phyloP scores from a whole-genome alignment of 2,797 vertebrate genomes.

The Epinephelus malabaricus region DNA sequence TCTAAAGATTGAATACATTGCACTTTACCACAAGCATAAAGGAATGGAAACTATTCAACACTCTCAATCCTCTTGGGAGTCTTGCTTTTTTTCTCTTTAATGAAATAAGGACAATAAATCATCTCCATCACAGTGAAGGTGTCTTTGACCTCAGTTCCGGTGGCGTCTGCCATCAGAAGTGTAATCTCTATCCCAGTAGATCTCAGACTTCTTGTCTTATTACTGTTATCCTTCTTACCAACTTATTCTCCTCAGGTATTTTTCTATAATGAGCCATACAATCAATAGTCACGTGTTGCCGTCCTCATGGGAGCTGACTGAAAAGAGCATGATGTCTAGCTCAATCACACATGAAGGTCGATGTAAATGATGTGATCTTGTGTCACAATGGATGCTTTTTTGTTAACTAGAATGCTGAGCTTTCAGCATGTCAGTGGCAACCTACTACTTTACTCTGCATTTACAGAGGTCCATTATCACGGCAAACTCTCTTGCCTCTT shows the following conservation, averaged over 20 bases:
- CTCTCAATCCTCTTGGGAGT: background rate
- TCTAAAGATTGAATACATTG: too few relatives aligned
- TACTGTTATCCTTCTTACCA: slow-evolving; percentile 18
- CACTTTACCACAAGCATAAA: too few relatives aligned
- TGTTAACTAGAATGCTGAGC: background rate
- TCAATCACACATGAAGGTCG: slow-evolving; percentile 16
- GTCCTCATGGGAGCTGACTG: background rate
- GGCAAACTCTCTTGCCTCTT: background rate
- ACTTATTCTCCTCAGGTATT: slow-evolving; percentile 11
- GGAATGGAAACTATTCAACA: slow-evolving; percentile 3
- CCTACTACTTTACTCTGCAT: background rate
- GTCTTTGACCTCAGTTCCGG: slow-evolving; percentile 12
- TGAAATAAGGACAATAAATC: slow-evolving; percentile 12
- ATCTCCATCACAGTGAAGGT: background rate
- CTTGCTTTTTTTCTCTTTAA: background rate
- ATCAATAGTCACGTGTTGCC: slow-evolving; percentile 10
- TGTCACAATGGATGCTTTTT: background rate
- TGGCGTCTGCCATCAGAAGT: slow-evolving; percentile 1
- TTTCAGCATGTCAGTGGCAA: background rate
- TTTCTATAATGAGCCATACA: slow-evolving; percentile 14
- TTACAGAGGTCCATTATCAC: background rate
- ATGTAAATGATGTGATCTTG: background rate
- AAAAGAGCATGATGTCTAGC: background rate
- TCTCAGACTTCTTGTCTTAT: slow-evolving; percentile 5
- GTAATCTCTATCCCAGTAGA: slow-evolving; percentile 6